Percentiles rank a stretch among this genome's conserved stretches.
Evolutionary conservation across 2,797 vertebrate genomes (phyloP).

Genomic region (Phoeniculus purpureus): DNA sequence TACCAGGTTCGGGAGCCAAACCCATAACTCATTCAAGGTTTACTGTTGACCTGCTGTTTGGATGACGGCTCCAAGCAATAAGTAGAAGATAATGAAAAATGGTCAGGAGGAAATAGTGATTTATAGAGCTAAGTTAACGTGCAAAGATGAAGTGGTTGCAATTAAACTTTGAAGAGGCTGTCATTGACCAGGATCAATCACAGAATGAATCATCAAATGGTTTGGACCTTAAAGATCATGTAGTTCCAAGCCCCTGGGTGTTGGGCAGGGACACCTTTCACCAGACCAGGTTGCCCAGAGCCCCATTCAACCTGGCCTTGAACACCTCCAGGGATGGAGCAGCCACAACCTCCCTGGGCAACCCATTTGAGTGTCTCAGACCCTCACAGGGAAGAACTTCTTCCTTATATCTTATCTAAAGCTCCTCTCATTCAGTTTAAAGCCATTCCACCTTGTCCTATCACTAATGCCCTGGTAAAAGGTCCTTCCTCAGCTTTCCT

Average conservation of each 20-base stretch:
- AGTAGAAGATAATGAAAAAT: neutral
- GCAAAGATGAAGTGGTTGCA: neutral
- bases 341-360: too few species aligned
- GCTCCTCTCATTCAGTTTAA: too few species aligned
- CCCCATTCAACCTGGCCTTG: too few species aligned
- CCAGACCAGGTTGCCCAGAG: too few species aligned
- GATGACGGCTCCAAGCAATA: neutral
- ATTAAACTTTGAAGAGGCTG: neutral
- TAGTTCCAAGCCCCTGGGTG: neutral
- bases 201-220: neutral
- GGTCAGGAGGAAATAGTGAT: neutral
- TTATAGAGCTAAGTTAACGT: neutral
- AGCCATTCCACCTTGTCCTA: neutral
- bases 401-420: too few species aligned
- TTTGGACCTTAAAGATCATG: neutral
- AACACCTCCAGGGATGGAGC: too few species aligned
- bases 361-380: too few species aligned
- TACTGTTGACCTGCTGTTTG: neutral
- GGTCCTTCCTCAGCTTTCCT: too few species aligned
- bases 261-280: neutral
- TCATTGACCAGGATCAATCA: neutral
- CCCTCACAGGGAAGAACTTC: too few species aligned
- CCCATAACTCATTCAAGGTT: neutral
- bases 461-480: neutral
- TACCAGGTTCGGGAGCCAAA: neutral